Percentiles rank a stretch among this genome's conserved stretches.
These are phyloP conservation scores for Nomada hirtipes DNA, from an alignment of 2,888 invertebrate species.

Conservation along the genomic window DNA sequence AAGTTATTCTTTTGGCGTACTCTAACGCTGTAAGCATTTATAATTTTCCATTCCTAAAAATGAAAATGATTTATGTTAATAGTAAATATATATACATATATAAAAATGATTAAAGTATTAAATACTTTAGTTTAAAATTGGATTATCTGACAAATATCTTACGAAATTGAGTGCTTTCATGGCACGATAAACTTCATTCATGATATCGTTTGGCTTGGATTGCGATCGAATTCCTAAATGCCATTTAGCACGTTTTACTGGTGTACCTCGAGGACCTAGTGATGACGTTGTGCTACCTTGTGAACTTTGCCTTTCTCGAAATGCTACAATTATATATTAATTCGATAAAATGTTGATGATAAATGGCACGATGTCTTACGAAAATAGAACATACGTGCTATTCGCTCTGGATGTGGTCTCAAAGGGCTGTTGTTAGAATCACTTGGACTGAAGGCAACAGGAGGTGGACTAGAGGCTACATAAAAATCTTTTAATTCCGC, in stretches of 20 bases:
- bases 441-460: constrained; percentile 87
- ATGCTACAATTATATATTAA: constrained; percentile 78
- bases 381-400: constrained; percentile 87
- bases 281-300: constrained; percentile 74
- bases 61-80: constrained; percentile 31
- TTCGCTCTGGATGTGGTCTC: constrained; percentile 96
- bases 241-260: constrained; percentile 98
- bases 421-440: constrained; percentile 85
- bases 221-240: constrained; percentile 99
- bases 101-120: no score
- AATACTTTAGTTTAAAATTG: not conserved
- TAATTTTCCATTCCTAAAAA: constrained; percentile 97
- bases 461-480: constrained; percentile 95
- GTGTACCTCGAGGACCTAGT: constrained; percentile 87
- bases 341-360: not conserved
- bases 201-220: constrained; percentile 99
- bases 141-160: constrained; percentile 70
- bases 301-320: constrained; percentile 84
- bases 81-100: not conserved
- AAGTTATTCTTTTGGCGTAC: constrained; percentile 95
- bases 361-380: not conserved
- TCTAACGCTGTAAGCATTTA: constrained; percentile 98
- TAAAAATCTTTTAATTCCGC: constrained; percentile 97
- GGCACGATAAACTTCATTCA: constrained; percentile 99
- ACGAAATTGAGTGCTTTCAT: constrained; percentile 98